Evolutionary conservation across 2,113 vertebrate species (phyloP).

Genomic region (Aphelocoma coerulescens): DNA sequence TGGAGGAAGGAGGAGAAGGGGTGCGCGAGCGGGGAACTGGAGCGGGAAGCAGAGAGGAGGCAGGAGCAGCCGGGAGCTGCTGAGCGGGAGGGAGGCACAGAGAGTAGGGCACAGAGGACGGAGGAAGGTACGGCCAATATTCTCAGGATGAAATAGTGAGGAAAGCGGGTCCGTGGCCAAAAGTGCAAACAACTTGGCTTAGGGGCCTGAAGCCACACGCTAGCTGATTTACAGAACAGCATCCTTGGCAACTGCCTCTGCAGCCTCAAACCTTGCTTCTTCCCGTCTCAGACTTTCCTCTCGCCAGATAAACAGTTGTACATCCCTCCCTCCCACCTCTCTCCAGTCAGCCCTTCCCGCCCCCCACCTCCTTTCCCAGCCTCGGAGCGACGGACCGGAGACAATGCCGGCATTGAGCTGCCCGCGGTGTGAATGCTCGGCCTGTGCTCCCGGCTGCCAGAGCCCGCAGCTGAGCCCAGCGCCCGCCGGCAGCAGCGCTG

Average conservation of each 20-base stretch:
- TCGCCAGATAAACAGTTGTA: constrained; percentile 37
- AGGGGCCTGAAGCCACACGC: not conserved
- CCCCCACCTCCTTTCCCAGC: constrained; percentile 31
- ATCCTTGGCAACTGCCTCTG: constrained; percentile 28
- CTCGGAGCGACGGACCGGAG: constrained; percentile 49
- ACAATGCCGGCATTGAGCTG: constrained; percentile 78
- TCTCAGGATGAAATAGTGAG: not conserved
- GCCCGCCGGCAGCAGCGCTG: constrained; percentile 55
- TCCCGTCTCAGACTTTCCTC: not conserved
- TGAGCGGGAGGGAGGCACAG: not conserved
- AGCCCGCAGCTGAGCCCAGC: constrained; percentile 72
- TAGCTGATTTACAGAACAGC: constrained; percentile 1
- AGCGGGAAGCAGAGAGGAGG: not conserved
- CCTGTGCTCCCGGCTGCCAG: constrained; percentile 69
- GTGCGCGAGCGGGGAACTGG: not conserved
- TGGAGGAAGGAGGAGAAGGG: not conserved
- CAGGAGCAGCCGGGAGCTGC: not conserved
- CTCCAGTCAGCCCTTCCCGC: constrained; percentile 12
- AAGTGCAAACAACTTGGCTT: constrained; percentile 35
- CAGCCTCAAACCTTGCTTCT: not conserved
- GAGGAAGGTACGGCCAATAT: not conserved
- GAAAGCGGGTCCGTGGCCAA: not conserved
- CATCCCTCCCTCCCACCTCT: constrained; percentile 17
- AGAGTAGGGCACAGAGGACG: not conserved
- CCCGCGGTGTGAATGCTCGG: constrained; percentile 69